Percentiles rank a stretch among this genome's conserved stretches.
Conservation (phyloP, 2,888 invertebrate genomes). For the Podabrus alpinus region DNA sequence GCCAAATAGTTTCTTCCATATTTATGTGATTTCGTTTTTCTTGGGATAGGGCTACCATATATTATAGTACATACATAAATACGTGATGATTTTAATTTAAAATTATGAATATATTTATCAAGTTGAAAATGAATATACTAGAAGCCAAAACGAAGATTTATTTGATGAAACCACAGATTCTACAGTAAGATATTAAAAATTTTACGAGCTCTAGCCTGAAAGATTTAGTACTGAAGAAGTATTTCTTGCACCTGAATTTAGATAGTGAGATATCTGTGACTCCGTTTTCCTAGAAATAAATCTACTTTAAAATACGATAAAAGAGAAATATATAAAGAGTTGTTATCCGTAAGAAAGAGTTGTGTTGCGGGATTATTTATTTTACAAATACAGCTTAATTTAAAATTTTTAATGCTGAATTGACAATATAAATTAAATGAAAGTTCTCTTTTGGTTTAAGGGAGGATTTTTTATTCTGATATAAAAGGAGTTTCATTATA, state of each 20-base stretch:
- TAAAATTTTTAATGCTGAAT: not conserved
- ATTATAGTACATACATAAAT: too few relatives aligned
- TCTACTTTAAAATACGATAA: constrained; percentile 26
- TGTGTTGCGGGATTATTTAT: constrained; percentile 16
- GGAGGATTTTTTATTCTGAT: not conserved
- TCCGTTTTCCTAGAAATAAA: constrained; percentile 21
- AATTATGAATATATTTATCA: not conserved
- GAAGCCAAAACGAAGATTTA: constrained; percentile 1
- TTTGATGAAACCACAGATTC: constrained; percentile 6
- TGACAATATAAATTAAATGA: not conserved
- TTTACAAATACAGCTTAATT: not conserved
- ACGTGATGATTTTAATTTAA: not conserved
- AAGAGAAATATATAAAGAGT: constrained; percentile 16
- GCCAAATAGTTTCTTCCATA: not conserved
- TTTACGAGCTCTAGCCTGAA: constrained; percentile 17
- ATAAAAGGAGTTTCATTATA: not conserved
- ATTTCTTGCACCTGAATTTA: constrained; percentile 25
- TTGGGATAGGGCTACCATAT: not conserved
- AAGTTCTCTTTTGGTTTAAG: not conserved
- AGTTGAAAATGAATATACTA: not conserved
- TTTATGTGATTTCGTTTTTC: too few relatives aligned
- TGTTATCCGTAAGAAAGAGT: not conserved
- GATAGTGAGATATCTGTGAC: constrained; percentile 23
- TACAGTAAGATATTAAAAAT: constrained; percentile 14
- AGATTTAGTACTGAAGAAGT: constrained; percentile 20